Conservation (phyloP, 1,140 invertebrate species). For the Caenorhabditis remanei region DNA sequence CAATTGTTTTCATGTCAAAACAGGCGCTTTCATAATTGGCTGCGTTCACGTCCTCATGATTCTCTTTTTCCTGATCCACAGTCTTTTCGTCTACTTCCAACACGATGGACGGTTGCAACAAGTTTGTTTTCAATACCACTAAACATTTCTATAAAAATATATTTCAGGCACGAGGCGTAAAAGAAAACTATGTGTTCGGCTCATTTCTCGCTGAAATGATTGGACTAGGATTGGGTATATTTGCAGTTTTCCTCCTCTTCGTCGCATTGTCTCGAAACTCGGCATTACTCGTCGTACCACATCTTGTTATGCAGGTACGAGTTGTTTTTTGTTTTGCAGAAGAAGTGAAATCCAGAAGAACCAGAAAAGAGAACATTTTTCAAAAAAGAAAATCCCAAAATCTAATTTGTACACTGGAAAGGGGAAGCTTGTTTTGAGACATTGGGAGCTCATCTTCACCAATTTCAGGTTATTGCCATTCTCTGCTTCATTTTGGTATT, state of each 20-base stretch:
- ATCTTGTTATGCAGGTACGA: conserved; percentile 74
- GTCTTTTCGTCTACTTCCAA: conserved; percentile 73
- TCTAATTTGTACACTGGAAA: neutral
- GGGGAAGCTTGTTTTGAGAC: neutral
- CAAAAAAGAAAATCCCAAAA: neutral
- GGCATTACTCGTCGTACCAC: conserved; percentile 73
- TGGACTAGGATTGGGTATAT: conserved; percentile 67
- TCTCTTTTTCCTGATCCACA: conserved; percentile 72
- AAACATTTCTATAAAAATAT: neutral
- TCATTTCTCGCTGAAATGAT: conserved; percentile 70
- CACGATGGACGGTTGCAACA: conserved; percentile 64
- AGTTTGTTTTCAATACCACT: neutral
- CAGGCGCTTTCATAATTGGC: conserved; percentile 71
- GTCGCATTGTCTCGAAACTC: conserved; percentile 71
- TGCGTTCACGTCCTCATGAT: conserved; percentile 69
- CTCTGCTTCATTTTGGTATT: conserved; percentile 71
- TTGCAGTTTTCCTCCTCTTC: conserved; percentile 70
- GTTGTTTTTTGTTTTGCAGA: conserved; percentile 44
- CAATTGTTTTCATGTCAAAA: conserved; percentile 77
- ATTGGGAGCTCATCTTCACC: neutral
- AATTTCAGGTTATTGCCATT: conserved; percentile 69
- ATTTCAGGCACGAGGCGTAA: conserved; percentile 58
- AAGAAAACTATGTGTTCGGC: conserved; percentile 69
- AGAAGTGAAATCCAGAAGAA: neutral
- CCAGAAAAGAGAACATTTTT: neutral